These are phyloP conservation scores for Drosophila dunni DNA, from an alignment of 1,140 invertebrate species.

Conservation along the genomic window DNA sequence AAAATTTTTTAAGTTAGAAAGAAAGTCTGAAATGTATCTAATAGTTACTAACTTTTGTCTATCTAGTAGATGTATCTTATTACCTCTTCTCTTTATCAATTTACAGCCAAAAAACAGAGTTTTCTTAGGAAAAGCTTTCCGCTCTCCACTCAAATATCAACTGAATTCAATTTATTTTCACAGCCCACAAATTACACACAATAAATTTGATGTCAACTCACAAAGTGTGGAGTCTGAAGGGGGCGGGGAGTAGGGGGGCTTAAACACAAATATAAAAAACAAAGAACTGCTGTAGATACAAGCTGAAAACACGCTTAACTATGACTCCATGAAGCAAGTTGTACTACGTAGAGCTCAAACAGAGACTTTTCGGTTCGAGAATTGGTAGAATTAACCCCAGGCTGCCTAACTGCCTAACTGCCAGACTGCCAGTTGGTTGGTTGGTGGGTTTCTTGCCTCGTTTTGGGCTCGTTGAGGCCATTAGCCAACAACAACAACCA, in stretches of 20 bases:
- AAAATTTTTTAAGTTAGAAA: slow-evolving; percentile 12
- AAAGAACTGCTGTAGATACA: slow-evolving; percentile 70
- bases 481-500: slow-evolving; percentile 52
- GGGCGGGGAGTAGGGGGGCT: neutral
- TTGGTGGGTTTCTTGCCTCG: slow-evolving; percentile 16
- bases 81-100: no score
- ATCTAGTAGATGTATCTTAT: no score
- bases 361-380: slow-evolving; percentile 12
- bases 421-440: no score
- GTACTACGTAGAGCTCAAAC: slow-evolving; percentile 25
- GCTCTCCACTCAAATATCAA: slow-evolving; percentile 8
- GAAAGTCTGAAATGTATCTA: no score
- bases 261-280: slow-evolving; percentile 12
- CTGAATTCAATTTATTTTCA: slow-evolving; percentile 54
- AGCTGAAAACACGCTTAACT: slow-evolving; percentile 71
- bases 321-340: slow-evolving; percentile 71
- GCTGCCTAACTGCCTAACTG: slow-evolving; percentile 1
- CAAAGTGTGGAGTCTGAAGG: slow-evolving; percentile 23
- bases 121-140: neutral
- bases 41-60: no score
- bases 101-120: no score
- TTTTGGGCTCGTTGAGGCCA: slow-evolving; percentile 38
- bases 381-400: slow-evolving; percentile 48
- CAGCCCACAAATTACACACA: slow-evolving; percentile 75
- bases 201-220: slow-evolving; percentile 74